These are phyloP conservation scores for Eupithecia subfuscata DNA, from an alignment of 2,888 invertebrate genomes.

Conservation along the genomic window DNA sequence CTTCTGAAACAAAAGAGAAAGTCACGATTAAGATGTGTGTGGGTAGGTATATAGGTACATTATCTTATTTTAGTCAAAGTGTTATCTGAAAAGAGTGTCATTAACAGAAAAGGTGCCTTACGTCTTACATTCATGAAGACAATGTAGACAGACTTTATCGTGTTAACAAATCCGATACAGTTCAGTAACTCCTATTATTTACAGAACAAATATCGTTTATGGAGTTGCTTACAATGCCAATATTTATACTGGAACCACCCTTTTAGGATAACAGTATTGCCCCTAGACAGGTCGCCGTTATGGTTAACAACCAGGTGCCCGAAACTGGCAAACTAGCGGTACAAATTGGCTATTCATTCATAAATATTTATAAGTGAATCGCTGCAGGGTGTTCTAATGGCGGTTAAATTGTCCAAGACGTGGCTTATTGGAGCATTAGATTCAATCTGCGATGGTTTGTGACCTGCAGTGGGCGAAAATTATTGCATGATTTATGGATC, in stretches of 20 bases:
- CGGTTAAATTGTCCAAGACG: conserved; percentile 70
- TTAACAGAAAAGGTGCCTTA: not conserved
- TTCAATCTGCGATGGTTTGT: conserved; percentile 66
- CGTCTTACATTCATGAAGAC: not conserved
- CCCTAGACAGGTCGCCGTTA: conserved; percentile 60
- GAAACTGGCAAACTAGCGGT: conserved; percentile 44
- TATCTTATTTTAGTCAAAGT: not conserved
- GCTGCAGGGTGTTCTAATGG: conserved; percentile 69
- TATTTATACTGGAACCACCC: conserved; percentile 62
- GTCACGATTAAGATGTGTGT: conserved; percentile 48
- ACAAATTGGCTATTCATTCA: conserved; percentile 66
- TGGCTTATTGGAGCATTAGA: conserved; percentile 68
- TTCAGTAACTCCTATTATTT: conserved; percentile 48
- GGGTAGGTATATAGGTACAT: not conserved
- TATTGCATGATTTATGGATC: conserved; percentile 67
- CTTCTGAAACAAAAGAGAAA: conserved; percentile 88
- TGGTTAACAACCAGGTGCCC: conserved; percentile 55
- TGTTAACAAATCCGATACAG: conserved; percentile 48
- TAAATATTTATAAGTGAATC: conserved; percentile 73
- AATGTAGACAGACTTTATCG: conserved; percentile 47
- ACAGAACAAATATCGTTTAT: conserved; percentile 50
- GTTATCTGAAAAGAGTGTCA: not conserved
- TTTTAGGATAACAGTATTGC: conserved; percentile 61
- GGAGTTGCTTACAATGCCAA: conserved; percentile 59
- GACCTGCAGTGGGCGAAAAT: conserved; percentile 62